phyloP scores from a whole-genome alignment of 1,140 invertebrate species.

The Halesus radiatus region DNA sequence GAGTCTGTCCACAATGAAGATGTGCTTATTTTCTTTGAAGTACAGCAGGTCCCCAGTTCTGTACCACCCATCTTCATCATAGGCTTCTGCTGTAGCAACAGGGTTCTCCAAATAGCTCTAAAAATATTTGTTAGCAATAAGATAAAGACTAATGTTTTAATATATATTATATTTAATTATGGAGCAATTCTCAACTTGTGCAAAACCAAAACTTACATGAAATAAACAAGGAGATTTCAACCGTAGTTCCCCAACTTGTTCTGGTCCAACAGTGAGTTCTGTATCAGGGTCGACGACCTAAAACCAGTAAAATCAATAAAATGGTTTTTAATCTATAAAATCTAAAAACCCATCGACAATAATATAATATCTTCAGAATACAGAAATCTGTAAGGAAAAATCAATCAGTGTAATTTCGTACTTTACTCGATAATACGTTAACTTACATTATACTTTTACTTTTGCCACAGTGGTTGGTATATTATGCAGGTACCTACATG shows the following conservation, averaged over 20 bases:
- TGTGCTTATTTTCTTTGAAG: conserved; percentile 75
- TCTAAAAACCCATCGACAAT: not conserved
- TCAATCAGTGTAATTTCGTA: too few species aligned
- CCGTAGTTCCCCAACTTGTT: conserved; percentile 61
- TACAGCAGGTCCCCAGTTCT: conserved; percentile 83
- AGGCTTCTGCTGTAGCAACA: conserved; percentile 74
- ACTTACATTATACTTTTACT: too few species aligned
- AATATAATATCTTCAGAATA: too few species aligned
- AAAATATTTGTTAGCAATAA: too few species aligned
- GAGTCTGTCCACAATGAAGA: conserved; percentile 77
- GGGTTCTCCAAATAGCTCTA: conserved; percentile 74
- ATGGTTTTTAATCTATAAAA: not conserved
- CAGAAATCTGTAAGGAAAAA: too few species aligned
- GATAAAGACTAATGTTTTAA: not conserved
- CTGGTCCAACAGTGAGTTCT: conserved; percentile 59
- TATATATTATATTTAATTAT: too few species aligned
- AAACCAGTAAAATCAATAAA: not conserved
- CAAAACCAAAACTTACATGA: conserved; percentile 9
- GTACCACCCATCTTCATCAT: conserved; percentile 78
- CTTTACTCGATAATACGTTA: too few species aligned
- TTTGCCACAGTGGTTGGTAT: too few species aligned
- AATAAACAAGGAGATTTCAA: conserved; percentile 53
- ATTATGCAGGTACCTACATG: too few species aligned
- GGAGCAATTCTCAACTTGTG: not conserved
- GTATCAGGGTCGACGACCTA: conserved; percentile 58